Evolutionary conservation across 1,140 invertebrate species (phyloP), one percentile per base, ranked within the genome.

Genomic region (Vanessa atalanta): DNA sequence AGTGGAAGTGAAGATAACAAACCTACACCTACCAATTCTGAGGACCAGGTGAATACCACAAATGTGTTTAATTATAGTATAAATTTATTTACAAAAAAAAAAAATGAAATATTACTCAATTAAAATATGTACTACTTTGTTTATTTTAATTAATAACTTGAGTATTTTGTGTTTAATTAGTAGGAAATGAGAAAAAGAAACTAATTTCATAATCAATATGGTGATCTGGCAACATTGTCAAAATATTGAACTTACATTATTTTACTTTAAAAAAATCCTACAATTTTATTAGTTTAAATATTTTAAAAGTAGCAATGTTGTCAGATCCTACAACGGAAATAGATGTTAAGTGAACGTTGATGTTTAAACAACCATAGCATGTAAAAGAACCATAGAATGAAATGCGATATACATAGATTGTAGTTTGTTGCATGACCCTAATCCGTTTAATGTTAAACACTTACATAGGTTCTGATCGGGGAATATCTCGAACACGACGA

Each of bases 11-110:
- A 93, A 80, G 84, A 93, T 80, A 88, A 94, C 88, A 83, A 94
- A 81, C 79, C 91, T 66, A 88, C 94, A 37, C 82, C 92, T 55
- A 88, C 94, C 86, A 87, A 94, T 82, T 87, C 92, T 60, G 90
- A 93, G 26, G 93, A 94, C 88, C 94, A 95, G 94, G 94, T 95
- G 94, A 91, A 91, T 91, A 90, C 86, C 70, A 76, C 65, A n/a
- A 57, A 14, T 57, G 47, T 67, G 66, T 71, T 65, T 67, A 71
- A 2, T 70, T 57, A 16, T 71, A 57, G 23, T 48, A 14, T 26
- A 66, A 23, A 72, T 70, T 68, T 51, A 57, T 70, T 31, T 47
- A 7, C 37, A 68, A 55, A 37, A 66, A 37, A 31, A 43, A 43
- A 43, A 8, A 43, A 43, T 43, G 7, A 8, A 11, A 43, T 43